These are phyloP conservation scores for Colletes collaris DNA, from an alignment of 2,888 invertebrate genomes.

Conservation along the genomic window DNA sequence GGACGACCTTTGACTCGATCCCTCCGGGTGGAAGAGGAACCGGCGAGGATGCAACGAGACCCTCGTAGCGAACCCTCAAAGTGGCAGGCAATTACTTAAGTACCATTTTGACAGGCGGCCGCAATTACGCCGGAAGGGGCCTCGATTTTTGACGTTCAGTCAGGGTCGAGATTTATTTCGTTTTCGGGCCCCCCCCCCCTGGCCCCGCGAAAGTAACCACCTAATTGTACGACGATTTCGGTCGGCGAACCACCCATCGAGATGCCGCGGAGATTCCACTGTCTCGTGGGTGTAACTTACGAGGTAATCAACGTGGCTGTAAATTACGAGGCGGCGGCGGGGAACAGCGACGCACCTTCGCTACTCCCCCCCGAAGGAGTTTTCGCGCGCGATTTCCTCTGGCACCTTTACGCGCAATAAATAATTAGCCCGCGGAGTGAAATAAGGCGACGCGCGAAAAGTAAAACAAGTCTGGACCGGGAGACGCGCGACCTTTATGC, in stretches of 20 bases:
- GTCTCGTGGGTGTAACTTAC: slow-evolving; percentile 73
- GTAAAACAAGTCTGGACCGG: background rate
- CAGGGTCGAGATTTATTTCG: slow-evolving; percentile 17
- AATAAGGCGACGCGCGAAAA: background rate
- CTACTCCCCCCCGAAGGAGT: background rate
- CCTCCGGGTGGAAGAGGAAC: too few relatives aligned
- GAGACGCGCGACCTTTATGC: slow-evolving; percentile 1
- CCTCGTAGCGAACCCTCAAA: background rate
- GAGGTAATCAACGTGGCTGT: slow-evolving; percentile 70
- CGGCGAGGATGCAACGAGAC: too few relatives aligned
- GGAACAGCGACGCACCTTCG: background rate
- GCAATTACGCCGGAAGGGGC: slow-evolving; percentile 3
- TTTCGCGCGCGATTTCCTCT: slow-evolving; percentile 8
- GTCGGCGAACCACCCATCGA: slow-evolving; percentile 52
- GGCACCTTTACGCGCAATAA: slow-evolving; percentile 17
- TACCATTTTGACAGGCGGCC: slow-evolving; percentile 3
- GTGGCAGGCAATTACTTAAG: background rate
- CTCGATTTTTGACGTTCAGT: background rate
- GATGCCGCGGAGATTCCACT: slow-evolving; percentile 45
- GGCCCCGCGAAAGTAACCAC: slow-evolving; percentile 45
- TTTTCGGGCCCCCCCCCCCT: slow-evolving; percentile 20
- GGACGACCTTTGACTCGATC: too few relatives aligned
- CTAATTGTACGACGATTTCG: slow-evolving; percentile 58
- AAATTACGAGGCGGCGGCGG: slow-evolving; percentile 62
- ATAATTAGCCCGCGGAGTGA: background rate